phyloP scores from a whole-genome alignment of 2,113 vertebrate genomes.

The Ceratotherium simum region DNA sequence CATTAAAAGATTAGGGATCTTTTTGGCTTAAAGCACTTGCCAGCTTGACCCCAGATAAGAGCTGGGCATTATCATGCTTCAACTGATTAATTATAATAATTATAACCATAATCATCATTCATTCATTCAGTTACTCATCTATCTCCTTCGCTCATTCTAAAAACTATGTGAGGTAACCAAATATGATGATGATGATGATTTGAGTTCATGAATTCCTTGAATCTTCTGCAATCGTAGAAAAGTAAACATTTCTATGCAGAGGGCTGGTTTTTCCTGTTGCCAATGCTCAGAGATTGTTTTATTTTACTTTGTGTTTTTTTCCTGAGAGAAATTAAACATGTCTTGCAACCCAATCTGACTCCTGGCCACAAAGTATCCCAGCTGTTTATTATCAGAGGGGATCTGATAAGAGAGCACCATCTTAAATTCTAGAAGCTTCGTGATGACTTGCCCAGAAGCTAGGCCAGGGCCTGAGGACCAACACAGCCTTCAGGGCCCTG shows the following conservation, averaged over 20 bases:
- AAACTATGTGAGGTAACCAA: background rate
- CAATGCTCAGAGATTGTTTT: background rate
- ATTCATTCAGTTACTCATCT: constrained; percentile 18
- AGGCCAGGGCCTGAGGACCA: background rate
- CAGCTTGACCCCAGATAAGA: constrained; percentile 16
- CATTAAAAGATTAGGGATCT: background rate
- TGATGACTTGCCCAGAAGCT: background rate
- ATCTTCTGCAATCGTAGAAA: background rate
- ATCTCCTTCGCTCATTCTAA: constrained; percentile 14
- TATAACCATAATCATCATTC: constrained; percentile 32
- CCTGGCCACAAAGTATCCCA: background rate
- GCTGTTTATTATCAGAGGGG: background rate
- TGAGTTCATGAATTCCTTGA: background rate
- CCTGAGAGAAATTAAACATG: constrained; percentile 19
- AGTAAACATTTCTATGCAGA: background rate
- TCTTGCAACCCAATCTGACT: background rate
- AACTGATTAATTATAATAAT: constrained; percentile 52
- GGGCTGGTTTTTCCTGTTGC: background rate
- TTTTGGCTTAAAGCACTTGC: constrained; percentile 15
- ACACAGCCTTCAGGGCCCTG: background rate
- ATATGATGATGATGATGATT: background rate
- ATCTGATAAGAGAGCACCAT: background rate
- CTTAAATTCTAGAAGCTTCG: constrained; percentile 4
- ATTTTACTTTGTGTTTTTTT: background rate
- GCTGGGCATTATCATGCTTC: background rate